These are phyloP conservation scores for Camponotus floridanus DNA, from an alignment of 1,140 invertebrate genomes.

Conservation along the genomic window DNA sequence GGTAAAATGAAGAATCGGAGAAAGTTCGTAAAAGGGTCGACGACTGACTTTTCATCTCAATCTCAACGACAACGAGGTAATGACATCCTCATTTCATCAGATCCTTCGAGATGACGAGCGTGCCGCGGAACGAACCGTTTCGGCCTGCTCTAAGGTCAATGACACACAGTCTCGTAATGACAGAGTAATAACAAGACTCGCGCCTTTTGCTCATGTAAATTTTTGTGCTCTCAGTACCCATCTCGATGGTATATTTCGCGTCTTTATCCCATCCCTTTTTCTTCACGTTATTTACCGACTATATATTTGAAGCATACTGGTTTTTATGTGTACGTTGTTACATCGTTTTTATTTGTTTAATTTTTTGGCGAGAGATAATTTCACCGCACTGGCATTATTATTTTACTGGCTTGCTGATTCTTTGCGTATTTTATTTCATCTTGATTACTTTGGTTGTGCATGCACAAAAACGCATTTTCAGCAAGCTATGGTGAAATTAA, in stretches of 20 bases:
- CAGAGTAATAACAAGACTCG: slow-evolving; percentile 42
- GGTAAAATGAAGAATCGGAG: slow-evolving; percentile 35
- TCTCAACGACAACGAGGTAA: slow-evolving; percentile 38
- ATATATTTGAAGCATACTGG: background rate
- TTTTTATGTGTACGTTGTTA: background rate
- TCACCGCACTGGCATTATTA: background rate
- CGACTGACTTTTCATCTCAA: slow-evolving; percentile 55
- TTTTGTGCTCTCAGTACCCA: slow-evolving; percentile 14
- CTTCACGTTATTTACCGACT: slow-evolving; percentile 25
- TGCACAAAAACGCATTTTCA: background rate
- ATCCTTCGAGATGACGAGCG: slow-evolving; percentile 48
- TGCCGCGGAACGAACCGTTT: slow-evolving; percentile 20
- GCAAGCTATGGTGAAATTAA: background rate
- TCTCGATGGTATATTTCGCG: background rate
- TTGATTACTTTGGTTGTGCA: background rate
- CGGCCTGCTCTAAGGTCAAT: slow-evolving; percentile 50
- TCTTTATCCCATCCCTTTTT: slow-evolving; percentile 26
- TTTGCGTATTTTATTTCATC: background rate
- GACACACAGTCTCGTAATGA: slow-evolving; percentile 40
- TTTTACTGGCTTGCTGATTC: background rate
- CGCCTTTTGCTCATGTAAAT: slow-evolving; percentile 44
- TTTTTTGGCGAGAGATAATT: slow-evolving; percentile 14
- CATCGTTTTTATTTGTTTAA: slow-evolving; percentile 34
- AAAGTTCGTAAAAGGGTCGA: slow-evolving; percentile 40
- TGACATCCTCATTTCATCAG: slow-evolving; percentile 57